phyloP scores from a whole-genome alignment of 2,888 invertebrate species.

The Polylopha cassiicola region DNA sequence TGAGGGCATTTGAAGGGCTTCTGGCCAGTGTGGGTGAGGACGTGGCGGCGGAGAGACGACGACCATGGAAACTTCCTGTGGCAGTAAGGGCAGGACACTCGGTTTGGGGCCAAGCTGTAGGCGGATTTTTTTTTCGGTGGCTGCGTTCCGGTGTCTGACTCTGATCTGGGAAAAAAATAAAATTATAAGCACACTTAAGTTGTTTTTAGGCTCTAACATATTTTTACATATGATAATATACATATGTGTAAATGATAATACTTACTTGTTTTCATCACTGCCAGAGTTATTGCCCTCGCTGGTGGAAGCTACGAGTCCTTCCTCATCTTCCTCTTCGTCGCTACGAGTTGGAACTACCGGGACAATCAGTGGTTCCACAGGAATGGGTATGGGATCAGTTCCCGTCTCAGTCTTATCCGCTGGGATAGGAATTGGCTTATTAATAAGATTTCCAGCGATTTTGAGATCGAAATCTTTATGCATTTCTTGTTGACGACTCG shows the following conservation, averaged over 20 bases:
- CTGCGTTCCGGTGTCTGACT: conserved; percentile 77
- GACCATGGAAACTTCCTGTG: conserved; percentile 97
- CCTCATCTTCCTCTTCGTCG: conserved; percentile 85
- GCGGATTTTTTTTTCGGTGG: conserved; percentile 92
- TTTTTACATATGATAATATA: neutral
- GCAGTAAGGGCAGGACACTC: conserved; percentile 95
- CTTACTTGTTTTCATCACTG: conserved; percentile 87
- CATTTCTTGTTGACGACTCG: conserved; percentile 63
- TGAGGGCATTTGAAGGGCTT: conserved; percentile 97
- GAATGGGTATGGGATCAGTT: conserved; percentile 48
- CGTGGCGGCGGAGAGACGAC: conserved; percentile 95
- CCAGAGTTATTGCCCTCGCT: conserved; percentile 91
- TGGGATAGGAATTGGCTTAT: conserved; percentile 58
- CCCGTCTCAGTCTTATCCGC: conserved; percentile 67
- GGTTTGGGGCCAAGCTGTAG: conserved; percentile 95
- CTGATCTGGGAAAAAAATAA: conserved; percentile 73
- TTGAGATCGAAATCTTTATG: conserved; percentile 73
- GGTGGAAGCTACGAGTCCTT: conserved; percentile 86
- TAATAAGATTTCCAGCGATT: conserved; percentile 76
- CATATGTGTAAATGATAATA: conserved; percentile 24
- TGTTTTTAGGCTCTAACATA: neutral
- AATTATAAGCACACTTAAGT: neutral
- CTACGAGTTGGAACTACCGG: conserved; percentile 78
- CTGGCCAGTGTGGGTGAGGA: conserved; percentile 96
- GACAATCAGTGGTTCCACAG: conserved; percentile 87